Conservation (phyloP, 2,888 invertebrate species). For the Xanthorhoe designata region DNA sequence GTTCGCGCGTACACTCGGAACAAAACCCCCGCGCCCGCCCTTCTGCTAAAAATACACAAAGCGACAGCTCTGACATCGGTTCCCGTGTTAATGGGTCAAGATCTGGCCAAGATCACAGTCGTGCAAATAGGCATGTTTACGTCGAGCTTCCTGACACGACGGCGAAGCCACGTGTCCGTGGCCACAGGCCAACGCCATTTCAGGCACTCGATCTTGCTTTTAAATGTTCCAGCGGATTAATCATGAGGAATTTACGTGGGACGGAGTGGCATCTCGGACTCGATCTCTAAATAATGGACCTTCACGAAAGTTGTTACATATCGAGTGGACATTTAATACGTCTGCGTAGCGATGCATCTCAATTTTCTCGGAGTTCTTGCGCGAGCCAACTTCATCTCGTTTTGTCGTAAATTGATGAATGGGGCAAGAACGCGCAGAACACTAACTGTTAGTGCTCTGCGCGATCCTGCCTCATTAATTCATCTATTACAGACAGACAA, state of each 20-base stretch:
- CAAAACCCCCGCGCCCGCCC: conserved; percentile 67
- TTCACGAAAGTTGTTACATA: background rate
- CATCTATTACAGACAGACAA: too few relatives aligned
- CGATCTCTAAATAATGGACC: conserved; percentile 7
- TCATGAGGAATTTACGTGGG: conserved; percentile 24
- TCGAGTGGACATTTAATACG: background rate
- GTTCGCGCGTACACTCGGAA: conserved; percentile 60
- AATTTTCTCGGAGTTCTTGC: background rate
- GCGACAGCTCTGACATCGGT: conserved; percentile 80
- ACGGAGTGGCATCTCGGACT: conserved; percentile 5
- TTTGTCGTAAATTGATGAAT: background rate
- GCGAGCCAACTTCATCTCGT: background rate
- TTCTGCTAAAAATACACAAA: conserved; percentile 76
- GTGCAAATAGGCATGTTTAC: conserved; percentile 79
- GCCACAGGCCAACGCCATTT: conserved; percentile 58
- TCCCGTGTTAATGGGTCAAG: conserved; percentile 84
- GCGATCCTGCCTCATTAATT: too few relatives aligned
- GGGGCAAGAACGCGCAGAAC: background rate
- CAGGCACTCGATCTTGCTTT: conserved; percentile 33
- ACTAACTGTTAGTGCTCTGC: too few relatives aligned
- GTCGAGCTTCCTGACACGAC: conserved; percentile 64
- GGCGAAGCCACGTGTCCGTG: conserved; percentile 60
- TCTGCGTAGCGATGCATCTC: background rate
- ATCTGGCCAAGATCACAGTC: conserved; percentile 83
- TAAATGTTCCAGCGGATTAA: conserved; percentile 29